Conservation (phyloP, 2,888 invertebrate species). For the Drosophila basisetae region DNA sequence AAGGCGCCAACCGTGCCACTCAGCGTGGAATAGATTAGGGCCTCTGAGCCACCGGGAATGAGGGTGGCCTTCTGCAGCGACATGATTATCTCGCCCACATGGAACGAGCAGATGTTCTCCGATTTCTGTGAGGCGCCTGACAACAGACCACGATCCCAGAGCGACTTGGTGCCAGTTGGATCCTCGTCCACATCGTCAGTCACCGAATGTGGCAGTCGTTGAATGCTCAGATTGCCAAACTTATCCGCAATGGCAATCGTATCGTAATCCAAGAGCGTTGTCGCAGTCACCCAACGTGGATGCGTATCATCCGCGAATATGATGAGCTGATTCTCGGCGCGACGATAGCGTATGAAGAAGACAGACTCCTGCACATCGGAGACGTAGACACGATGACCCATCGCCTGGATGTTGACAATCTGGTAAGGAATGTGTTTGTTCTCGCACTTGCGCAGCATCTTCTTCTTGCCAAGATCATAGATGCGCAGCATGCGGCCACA, state of each 20-base stretch:
- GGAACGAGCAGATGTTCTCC: constrained; percentile 96
- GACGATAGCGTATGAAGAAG: constrained; percentile 97
- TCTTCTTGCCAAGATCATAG: constrained; percentile 98
- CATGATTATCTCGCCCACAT: constrained; percentile 97
- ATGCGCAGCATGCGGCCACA: constrained; percentile 96
- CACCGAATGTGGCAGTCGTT: constrained; percentile 94
- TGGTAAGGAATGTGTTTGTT: constrained; percentile 98
- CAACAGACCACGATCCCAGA: constrained; percentile 97
- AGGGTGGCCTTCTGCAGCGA: constrained; percentile 98
- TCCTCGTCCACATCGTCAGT: constrained; percentile 99
- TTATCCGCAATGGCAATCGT: constrained; percentile 98
- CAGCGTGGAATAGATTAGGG: constrained; percentile 97
- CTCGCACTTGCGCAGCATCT: constrained; percentile 98
- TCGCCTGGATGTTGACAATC: constrained; percentile 96
- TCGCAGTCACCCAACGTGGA: constrained; percentile 97
- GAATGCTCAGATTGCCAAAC: constrained; percentile 97
- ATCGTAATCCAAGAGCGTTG: constrained; percentile 96
- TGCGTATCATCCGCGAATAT: constrained; percentile 99
- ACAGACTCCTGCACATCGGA: constrained; percentile 99
- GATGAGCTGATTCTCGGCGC: constrained; percentile 98
- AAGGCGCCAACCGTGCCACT: constrained; percentile 97
- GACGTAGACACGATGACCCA: constrained; percentile 97
- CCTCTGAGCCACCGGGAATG: constrained; percentile 98
- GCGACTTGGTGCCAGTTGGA: constrained; percentile 98
- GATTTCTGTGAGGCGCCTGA: constrained; percentile 99